Percentiles rank a stretch among this genome's conserved stretches.
phyloP scores from a whole-genome alignment of 1,140 invertebrate species.

The Hetaerina americana region DNA sequence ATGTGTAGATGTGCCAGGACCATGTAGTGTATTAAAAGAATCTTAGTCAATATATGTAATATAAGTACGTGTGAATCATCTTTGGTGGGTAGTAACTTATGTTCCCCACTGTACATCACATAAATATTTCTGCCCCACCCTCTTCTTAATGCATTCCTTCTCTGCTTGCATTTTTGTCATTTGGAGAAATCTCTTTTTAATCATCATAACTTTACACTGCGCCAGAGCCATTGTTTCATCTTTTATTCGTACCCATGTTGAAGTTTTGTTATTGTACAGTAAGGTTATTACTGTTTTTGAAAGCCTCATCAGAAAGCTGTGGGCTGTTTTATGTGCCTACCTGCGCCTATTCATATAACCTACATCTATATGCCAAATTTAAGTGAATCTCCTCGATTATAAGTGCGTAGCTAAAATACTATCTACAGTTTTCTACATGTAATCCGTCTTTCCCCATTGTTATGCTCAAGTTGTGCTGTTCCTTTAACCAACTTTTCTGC shows the following conservation, averaged over 20 bases:
- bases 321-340: no score
- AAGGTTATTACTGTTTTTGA: neutral
- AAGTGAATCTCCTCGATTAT: no score
- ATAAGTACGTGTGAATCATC: neutral
- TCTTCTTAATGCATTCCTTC: neutral
- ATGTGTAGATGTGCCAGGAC: neutral
- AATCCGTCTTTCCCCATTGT: no score
- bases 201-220: neutral
- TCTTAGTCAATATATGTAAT: neutral
- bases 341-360: no score
- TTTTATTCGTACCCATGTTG: neutral
- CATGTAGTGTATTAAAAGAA: neutral
- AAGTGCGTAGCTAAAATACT: no score
- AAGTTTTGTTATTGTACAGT: neutral
- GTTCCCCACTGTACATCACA: neutral
- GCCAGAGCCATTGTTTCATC: neutral
- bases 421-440: no score
- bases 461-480: no score
- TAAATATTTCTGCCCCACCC: neutral
- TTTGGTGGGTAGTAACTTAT: neutral
- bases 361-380: no score
- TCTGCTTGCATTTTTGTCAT: neutral
- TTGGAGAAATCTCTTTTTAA: neutral
- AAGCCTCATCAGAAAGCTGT: no score
- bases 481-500: no score